Conservation (phyloP, 2,797 vertebrate genomes). For the Mormyrops boulengeri region DNA sequence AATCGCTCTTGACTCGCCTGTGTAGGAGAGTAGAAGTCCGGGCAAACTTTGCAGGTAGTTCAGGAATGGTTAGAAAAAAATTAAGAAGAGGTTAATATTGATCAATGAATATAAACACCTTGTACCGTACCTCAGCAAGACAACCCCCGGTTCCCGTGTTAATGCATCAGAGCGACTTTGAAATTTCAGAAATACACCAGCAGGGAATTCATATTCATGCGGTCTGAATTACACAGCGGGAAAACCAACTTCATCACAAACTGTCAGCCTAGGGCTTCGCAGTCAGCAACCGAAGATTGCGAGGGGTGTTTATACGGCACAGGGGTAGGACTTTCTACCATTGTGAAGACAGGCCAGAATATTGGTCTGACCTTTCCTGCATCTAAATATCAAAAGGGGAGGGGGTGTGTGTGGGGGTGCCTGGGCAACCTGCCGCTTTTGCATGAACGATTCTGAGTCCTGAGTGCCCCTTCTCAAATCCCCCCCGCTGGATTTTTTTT, state of each 20-base stretch:
- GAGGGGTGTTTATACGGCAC: neutral
- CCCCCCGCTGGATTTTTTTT: neutral
- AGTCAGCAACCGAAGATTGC: neutral
- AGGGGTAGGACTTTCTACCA: neutral
- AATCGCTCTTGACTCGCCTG: neutral
- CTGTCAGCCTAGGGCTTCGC: neutral
- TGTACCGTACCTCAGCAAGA: too few relatives aligned
- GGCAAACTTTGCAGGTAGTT: neutral
- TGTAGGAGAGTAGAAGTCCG: neutral
- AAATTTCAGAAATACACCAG: neutral
- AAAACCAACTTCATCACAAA: neutral
- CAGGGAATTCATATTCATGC: neutral
- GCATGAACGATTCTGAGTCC: neutral
- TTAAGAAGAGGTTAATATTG: neutral
- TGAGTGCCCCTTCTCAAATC: neutral
- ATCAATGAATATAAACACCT: neutral
- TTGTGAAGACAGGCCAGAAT: neutral
- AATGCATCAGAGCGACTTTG: neutral
- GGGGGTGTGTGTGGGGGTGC: neutral
- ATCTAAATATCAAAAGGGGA: neutral
- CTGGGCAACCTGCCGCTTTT: neutral
- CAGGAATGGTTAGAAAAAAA: neutral
- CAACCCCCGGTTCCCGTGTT: neutral
- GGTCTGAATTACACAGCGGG: neutral
- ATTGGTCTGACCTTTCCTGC: neutral